Conservation (phyloP, 2,113 vertebrate species). For the Perca flavescens region DNA sequence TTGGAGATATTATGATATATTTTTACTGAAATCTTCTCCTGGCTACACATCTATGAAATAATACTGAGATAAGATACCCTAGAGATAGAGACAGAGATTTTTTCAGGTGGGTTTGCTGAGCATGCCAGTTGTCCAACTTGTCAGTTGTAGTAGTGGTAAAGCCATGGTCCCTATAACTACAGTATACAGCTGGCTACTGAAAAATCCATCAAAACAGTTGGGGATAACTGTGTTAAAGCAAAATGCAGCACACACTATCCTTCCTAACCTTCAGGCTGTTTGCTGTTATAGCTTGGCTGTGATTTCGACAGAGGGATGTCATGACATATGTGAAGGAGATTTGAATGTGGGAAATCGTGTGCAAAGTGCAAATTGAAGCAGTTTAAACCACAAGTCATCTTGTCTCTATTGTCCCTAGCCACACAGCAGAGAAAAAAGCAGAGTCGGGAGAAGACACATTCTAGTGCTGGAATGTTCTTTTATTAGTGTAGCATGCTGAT, state of each 20-base stretch:
- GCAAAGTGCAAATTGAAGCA: conserved; percentile 36
- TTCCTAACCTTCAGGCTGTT: conserved; percentile 14
- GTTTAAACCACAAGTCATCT: conserved; percentile 40
- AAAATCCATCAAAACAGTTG: conserved; percentile 10
- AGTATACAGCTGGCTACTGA: not conserved
- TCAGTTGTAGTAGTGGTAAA: not conserved
- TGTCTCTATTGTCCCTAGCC: conserved; percentile 47
- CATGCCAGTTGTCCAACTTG: not conserved
- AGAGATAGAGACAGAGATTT: no score
- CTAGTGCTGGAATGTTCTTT: conserved; percentile 74
- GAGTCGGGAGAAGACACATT: conserved; percentile 53
- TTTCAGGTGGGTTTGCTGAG: not conserved
- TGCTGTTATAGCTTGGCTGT: conserved; percentile 9
- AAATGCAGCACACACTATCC: not conserved
- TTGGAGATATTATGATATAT: not conserved
- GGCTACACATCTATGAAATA: conserved; percentile 3
- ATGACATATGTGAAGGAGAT: not conserved
- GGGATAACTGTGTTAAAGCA: not conserved
- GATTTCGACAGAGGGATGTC: not conserved
- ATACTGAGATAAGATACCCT: not conserved
- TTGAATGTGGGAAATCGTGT: conserved; percentile 18
- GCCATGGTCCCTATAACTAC: not conserved
- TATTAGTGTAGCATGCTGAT: conserved; percentile 72
- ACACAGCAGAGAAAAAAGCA: conserved; percentile 47
- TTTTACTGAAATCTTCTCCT: not conserved